phyloP scores from a whole-genome alignment of 64 coral and sea anemone species.

The Cladopsammia gracilis region DNA sequence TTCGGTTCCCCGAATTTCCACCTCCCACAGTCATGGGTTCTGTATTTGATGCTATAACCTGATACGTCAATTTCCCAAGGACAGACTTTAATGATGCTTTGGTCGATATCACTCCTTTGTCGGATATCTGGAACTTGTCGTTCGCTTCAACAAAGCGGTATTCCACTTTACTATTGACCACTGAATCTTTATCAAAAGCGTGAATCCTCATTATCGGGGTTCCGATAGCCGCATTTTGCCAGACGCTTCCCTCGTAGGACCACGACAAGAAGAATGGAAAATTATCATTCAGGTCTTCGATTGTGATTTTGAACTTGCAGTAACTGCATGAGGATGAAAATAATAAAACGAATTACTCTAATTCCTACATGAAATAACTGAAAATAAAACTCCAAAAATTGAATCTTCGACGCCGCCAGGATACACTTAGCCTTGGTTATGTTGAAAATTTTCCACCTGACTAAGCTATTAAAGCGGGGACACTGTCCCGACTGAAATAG shows the following conservation, averaged over 20 bases:
- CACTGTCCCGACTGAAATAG: no score
- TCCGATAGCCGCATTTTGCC: conserved; percentile 65
- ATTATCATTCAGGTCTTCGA: conserved; percentile 86
- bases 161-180: conserved; percentile 41
- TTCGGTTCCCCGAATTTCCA: background rate
- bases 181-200: conserved; percentile 63
- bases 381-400: no score
- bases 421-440: no score
- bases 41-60: conserved; percentile 54
- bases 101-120: conserved; percentile 53
- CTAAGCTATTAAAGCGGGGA: no score
- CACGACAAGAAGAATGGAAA: conserved; percentile 68
- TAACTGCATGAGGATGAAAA: conserved; percentile 27
- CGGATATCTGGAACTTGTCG: conserved; percentile 66
- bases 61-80: conserved; percentile 20
- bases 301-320: conserved; percentile 56
- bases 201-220: conserved; percentile 49
- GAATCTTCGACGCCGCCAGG: no score
- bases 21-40: conserved; percentile 54
- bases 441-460: no score
- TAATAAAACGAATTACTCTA: no score
- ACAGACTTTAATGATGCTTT: conserved; percentile 50
- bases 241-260: conserved; percentile 80
- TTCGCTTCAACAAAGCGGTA: conserved; percentile 61
- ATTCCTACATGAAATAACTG: no score